Base-by-base conservation (phyloP, 2,113 vertebrate species). In the Spermophilus dauricus region DNA sequence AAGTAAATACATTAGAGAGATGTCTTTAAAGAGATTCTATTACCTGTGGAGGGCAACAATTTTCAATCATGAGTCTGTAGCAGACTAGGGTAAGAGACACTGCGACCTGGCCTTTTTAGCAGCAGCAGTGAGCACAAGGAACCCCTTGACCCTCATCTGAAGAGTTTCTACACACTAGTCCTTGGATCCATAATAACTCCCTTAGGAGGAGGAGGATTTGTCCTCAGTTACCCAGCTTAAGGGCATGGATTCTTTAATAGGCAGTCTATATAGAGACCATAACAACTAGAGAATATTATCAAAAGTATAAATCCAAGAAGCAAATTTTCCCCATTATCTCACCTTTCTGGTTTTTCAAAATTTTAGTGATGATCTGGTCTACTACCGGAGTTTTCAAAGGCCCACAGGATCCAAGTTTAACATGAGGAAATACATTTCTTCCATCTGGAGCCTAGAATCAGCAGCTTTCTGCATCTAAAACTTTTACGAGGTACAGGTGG, bases 1-100 rank as follows among this genome's bases (percentile, higher is more conserved):
- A 98, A 97, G 97, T 90, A 98, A 98, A 96, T 84, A 96, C 14
- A 96, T 96, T 92, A 94, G 87, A 92, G 86, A 87, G 45, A 78
- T 80, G 76, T 87, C 95, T 95, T 96, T 95, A 88, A 92, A 94
- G 61, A 96, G 83, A 95, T 88, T 69, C 92, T 85, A 85, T 92
- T 96, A 86, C 86, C 95, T 97, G 45, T 70, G 30, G 20, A 91
- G 86, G 53, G 45, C 53, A 84, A 58, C 39, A 84, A 16, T 85
- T 94, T 91, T 84, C 91, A 80, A 24, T 78, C 91, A n/a, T 24
- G 39, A 69, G 8, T 73, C 42, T 73, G 13, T 16, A 45, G 32
- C 24, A 93, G 65, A 76, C 51, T 45, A 48, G 84, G 34, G 56
- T 34, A 67, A 89, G 78, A 53, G 30, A 39, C 32, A 56, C 24